These are phyloP conservation scores for Tachystola acroxantha DNA, from an alignment of 2,888 invertebrate genomes.

Conservation along the genomic window DNA sequence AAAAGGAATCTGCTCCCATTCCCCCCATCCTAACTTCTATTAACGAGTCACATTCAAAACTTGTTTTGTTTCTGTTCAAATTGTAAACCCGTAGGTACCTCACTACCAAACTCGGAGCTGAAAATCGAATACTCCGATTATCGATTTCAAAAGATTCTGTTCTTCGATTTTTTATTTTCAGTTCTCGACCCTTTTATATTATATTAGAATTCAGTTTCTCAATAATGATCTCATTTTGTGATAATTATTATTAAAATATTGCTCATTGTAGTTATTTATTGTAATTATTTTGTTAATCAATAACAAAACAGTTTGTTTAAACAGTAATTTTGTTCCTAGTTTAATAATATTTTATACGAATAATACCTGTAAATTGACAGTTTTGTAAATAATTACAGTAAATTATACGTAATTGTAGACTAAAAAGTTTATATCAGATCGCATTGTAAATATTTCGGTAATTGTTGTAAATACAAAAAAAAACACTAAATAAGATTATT, in stretches of 20 bases:
- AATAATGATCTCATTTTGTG: slow-evolving; percentile 1
- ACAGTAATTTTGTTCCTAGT: background rate
- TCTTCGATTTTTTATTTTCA: no score
- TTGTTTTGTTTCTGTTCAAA: no score
- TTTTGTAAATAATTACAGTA: slow-evolving; percentile 47
- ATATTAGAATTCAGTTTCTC: no score
- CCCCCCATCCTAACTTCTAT: no score
- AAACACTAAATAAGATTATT: slow-evolving; percentile 33
- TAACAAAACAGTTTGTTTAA: background rate
- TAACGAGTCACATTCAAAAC: no score
- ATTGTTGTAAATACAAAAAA: slow-evolving; percentile 61
- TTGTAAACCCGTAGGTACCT: no score
- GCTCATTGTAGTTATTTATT: background rate
- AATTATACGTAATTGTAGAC: slow-evolving; percentile 45
- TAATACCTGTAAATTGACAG: slow-evolving; percentile 33
- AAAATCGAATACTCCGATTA: no score
- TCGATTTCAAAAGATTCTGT: no score
- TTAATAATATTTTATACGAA: background rate
- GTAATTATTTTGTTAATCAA: background rate
- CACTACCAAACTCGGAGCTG: no score
- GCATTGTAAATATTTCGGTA: slow-evolving; percentile 65
- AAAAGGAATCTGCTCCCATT: no score
- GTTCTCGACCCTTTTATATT: no score
- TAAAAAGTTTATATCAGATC: slow-evolving; percentile 55
- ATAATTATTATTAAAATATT: background rate